These are phyloP conservation scores for Aspidiotus destructor DNA, from an alignment of 2,888 invertebrate species.

Conservation along the genomic window DNA sequence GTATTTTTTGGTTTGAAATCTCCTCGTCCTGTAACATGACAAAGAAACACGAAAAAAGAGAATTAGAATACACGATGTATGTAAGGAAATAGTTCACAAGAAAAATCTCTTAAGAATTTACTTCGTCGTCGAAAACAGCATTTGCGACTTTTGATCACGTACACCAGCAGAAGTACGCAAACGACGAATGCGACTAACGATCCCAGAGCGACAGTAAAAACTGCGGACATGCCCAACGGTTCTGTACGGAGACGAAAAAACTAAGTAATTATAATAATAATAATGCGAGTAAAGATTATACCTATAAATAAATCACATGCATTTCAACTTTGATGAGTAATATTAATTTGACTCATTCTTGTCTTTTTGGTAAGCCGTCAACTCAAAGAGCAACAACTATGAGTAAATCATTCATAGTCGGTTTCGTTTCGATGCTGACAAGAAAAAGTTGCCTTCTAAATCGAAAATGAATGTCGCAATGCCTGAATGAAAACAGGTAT, in stretches of 20 bases:
- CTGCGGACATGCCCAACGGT: conserved; percentile 52
- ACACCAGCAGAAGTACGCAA: conserved; percentile 50
- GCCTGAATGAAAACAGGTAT: too few relatives aligned
- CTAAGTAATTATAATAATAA: neutral
- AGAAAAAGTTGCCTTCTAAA: too few relatives aligned
- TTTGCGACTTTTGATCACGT: conserved; percentile 51
- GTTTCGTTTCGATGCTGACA: too few relatives aligned
- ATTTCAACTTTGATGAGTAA: neutral
- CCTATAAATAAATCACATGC: neutral
- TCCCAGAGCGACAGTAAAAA: conserved; percentile 51
- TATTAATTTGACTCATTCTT: too few relatives aligned
- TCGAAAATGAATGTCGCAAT: too few relatives aligned
- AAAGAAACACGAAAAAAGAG: conserved; percentile 38
- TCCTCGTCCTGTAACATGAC: conserved; percentile 56
- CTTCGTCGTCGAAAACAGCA: conserved; percentile 47
- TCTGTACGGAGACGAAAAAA: conserved; percentile 43
- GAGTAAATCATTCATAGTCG: too few relatives aligned
- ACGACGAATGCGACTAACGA: conserved; percentile 49
- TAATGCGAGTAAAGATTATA: too few relatives aligned
- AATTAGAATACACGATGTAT: neutral
- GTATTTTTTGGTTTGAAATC: conserved; percentile 75
- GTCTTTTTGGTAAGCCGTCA: too few relatives aligned
- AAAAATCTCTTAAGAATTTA: neutral
- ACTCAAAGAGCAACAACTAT: too few relatives aligned
- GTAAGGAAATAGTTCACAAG: too few relatives aligned